Base-by-base conservation (phyloP, 2,797 vertebrate genomes). In the Pantherophis vulpinus region DNA sequence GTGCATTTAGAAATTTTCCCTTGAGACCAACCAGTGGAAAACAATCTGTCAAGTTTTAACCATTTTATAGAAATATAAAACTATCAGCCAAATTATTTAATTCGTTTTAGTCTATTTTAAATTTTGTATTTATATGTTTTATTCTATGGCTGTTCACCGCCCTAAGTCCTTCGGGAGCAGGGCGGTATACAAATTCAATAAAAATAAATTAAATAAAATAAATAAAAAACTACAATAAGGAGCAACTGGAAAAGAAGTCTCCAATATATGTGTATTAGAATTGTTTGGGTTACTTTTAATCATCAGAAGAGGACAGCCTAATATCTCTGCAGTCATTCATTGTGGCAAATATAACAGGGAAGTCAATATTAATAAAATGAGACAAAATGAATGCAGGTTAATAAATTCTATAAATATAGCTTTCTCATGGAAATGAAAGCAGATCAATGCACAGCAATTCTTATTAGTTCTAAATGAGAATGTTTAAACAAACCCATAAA, bases 401-500 rank as follows among this genome's bases (percentile, higher is more conserved):
- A 93, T 93, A 93, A 87, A 95, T 96, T 95, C 93, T 90, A 96
- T 94, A 96, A 97, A 97, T 95, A 95, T 96, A 96, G 95, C 91
- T 95, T 93, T 95, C 96, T 96, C 92, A 94, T 93, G 90, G 93
- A 96, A 96, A 96, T 91, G 92, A 74, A 95, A 96, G 94, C 14
- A 56, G 95, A 96, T 97, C 95, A 95, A 96, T 96, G 93, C 37
- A 94, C 96, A 95, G 93, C 96, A 94, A 96, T 97, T 96, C 94
- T 96, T 95, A 59, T 93, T 94, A 93, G 93, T 96, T 95, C 90
- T 93, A 94, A 96, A 96, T 91, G 93, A 94, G 79, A 89, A 55
- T 83, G 92, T 97, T 96, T 94, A 23, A 95, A 91, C 94, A 87
- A 93, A 95, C 5, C 42, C 27, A 25, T 59, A 23, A 63, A 94